Evolutionary conservation across 2,888 invertebrate species (phyloP).

Genomic region (Aelia acuminata): DNA sequence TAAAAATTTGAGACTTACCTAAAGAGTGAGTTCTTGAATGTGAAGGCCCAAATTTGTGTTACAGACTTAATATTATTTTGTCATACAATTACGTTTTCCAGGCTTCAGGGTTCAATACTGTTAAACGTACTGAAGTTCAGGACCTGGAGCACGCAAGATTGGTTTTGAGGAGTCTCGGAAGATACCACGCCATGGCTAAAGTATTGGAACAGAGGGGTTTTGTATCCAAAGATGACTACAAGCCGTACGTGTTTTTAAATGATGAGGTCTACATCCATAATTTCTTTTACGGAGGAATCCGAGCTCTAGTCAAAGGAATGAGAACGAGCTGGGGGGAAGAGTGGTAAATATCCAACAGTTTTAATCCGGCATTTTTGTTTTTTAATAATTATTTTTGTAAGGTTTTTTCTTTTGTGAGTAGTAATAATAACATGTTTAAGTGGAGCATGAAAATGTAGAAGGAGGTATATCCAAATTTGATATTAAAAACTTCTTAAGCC

Average conservation of each 20-base stretch:
- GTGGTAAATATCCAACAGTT: not conserved
- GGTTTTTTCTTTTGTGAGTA: too few species aligned
- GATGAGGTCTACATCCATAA: not conserved
- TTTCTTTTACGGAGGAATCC: not conserved
- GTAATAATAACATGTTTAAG: too few species aligned
- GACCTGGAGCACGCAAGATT: not conserved
- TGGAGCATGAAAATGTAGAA: too few species aligned
- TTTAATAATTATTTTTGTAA: too few species aligned
- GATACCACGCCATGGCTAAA: not conserved
- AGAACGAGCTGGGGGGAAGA: not conserved
- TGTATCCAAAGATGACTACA: not conserved
- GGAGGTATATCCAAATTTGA: too few species aligned
- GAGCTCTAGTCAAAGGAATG: not conserved
- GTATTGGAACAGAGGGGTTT: not conserved
- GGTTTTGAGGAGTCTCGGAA: not conserved
- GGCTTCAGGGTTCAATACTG: not conserved
- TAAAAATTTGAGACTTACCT: too few species aligned
- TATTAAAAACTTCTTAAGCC: too few species aligned
- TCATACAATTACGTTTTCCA: too few species aligned
- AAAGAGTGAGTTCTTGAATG: too few species aligned
- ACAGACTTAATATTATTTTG: too few species aligned
- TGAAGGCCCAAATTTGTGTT: too few species aligned
- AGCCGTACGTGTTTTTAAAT: not conserved
- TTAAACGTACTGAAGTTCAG: not conserved
- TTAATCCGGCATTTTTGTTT: not conserved